phyloP scores from a whole-genome alignment of 2,797 vertebrate genomes.

The Hoplostethus atlanticus region DNA sequence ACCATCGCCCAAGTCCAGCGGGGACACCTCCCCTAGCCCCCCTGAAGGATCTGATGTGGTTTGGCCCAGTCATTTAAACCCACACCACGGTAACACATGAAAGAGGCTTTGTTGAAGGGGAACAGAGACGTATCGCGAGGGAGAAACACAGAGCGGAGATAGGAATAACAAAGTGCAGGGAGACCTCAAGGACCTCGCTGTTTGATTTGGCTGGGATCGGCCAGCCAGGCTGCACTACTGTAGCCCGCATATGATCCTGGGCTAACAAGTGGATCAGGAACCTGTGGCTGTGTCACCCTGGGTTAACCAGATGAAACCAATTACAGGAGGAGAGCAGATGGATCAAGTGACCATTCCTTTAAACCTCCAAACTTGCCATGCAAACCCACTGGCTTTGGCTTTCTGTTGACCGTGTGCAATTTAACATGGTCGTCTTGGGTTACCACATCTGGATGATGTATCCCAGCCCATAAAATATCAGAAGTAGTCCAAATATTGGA shows the following conservation, averaged over 20 bases:
- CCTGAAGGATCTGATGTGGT: constrained; percentile 53
- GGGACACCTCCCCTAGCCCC: constrained; percentile 39
- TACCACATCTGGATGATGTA: neutral
- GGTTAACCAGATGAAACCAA: constrained; percentile 42
- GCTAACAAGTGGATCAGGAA: constrained; percentile 42
- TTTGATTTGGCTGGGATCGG: constrained; percentile 69
- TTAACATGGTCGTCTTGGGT: neutral
- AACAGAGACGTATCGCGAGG: constrained; percentile 42
- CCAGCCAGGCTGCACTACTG: constrained; percentile 23
- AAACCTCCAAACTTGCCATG: constrained; percentile 13
- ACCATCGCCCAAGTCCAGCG: constrained; percentile 2
- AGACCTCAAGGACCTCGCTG: constrained; percentile 52
- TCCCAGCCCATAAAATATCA: neutral
- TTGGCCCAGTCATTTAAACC: constrained; percentile 60
- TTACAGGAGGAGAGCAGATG: constrained; percentile 36
- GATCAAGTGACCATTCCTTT: constrained; percentile 41
- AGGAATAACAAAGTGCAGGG: constrained; percentile 52
- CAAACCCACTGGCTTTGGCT: neutral
- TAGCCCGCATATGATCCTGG: constrained; percentile 37
- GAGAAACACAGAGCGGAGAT: constrained; percentile 13
- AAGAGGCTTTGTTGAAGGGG: constrained; percentile 57
- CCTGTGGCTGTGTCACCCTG: constrained; percentile 15
- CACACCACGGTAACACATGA: constrained; percentile 50
- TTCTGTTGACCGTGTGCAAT: neutral
- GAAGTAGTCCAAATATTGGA: neutral